These are phyloP conservation scores for Campylomormyrus numenius DNA, from an alignment of 2,113 vertebrate species.

Conservation along the genomic window DNA sequence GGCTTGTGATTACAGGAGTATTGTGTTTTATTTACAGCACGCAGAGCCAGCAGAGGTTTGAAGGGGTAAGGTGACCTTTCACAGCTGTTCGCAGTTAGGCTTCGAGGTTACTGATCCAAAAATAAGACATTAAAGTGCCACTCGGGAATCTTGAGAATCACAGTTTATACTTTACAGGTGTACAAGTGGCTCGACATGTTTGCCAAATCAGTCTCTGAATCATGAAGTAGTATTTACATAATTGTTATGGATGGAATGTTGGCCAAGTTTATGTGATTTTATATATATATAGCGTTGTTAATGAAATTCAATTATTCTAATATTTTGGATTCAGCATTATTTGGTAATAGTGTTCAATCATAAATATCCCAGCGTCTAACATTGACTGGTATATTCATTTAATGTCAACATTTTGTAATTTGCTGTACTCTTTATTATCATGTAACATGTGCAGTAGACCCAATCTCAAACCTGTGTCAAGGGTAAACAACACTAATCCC, in stretches of 20 bases:
- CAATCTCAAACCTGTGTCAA: neutral
- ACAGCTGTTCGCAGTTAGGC: neutral
- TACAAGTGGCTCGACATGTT: neutral
- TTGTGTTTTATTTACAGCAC: neutral
- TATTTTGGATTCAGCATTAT: neutral
- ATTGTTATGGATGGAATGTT: neutral
- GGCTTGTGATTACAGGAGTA: neutral
- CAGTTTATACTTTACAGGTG: neutral
- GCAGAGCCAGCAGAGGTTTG: neutral
- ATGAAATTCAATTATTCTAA: too few relatives aligned
- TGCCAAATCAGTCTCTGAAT: neutral
- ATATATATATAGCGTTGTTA: too few relatives aligned
- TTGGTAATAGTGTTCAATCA: neutral
- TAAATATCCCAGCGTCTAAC: neutral
- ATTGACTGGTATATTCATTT: neutral
- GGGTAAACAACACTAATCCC: neutral
- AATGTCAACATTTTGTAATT: neutral
- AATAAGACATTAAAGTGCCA: neutral
- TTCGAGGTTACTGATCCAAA: neutral
- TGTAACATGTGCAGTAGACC: constrained; percentile 1
- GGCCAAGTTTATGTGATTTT: neutral
- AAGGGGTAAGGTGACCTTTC: neutral
- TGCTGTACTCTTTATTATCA: neutral
- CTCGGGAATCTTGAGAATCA: neutral
- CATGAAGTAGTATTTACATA: neutral